Percentiles rank a stretch among this genome's conserved stretches.
Evolutionary conservation across 1,140 invertebrate species (phyloP).

Genomic region (Chrysopa pallens): DNA sequence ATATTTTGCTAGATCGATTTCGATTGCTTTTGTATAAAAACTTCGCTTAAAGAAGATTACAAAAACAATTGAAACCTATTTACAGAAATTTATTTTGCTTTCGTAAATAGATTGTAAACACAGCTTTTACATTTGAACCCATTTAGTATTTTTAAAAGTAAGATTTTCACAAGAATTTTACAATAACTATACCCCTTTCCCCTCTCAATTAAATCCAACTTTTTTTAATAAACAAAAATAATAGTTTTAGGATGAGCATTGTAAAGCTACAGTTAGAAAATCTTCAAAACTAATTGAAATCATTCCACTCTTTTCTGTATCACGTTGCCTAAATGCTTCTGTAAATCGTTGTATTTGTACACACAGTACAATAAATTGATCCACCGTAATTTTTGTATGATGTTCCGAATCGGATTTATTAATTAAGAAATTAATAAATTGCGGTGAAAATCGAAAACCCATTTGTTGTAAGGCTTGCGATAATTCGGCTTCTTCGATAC

Average conservation of each 20-base stretch:
- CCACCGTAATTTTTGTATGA: conserved; percentile 52
- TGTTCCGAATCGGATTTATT: conserved; percentile 42
- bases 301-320: conserved; percentile 51
- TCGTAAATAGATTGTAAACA: no score
- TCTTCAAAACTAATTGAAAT: conserved; percentile 76
- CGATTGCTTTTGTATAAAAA: no score
- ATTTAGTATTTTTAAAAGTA: no score
- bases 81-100: no score
- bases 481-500: conserved; percentile 65
- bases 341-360: conserved; percentile 74
- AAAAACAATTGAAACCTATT: no score
- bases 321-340: conserved; percentile 60
- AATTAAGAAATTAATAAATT: conserved; percentile 57
- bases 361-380: conserved; percentile 76
- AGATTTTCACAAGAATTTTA: no score
- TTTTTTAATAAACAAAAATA: conserved; percentile 1
- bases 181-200: no score
- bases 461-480: conserved; percentile 64
- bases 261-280: conserved; percentile 57
- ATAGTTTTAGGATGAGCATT: conserved; percentile 36
- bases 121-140: no score
- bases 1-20: no score
- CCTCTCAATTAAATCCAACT: neutral
- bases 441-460: conserved; percentile 69
- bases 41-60: no score